Evolutionary conservation across 1,140 invertebrate genomes (phyloP), one percentile per base, ranked within the genome.

Genomic region (Ladona fulva): DNA sequence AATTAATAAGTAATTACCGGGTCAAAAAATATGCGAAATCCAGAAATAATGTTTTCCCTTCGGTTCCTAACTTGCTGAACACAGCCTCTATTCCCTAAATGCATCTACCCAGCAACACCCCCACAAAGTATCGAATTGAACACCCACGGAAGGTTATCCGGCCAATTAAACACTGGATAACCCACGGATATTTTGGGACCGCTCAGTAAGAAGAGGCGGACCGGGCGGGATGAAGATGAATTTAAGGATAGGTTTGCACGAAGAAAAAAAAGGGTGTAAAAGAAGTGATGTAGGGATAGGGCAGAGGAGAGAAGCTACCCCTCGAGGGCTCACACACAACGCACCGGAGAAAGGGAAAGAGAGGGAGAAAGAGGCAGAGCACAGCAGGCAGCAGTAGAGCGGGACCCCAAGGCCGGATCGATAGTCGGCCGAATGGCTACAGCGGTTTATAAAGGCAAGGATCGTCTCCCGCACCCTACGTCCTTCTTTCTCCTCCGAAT

Each of bases 401-500:
- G 52, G 52, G 52, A 66, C 52, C 52, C 52, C 52, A 66, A 66
- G 52, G 52, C 3, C 52, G 52, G 52, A 66, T 66, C 52, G 52
- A 66, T 66, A 66, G 16, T 66, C 52, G 52, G 52, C 52, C 52
- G 52, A 66, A 66, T 66, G 52, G 52, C 52, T 66, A 66, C 52
- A 66, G 52, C 52, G 52, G 16, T 66, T 66, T 66, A 66, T 19
- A 66, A 66, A 66, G 52, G 52, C 52, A 66, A 66, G n/a, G 52
- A 66, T 66, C n/a, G 16, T 66, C 52, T 66, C 52, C 52, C 14
- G 52, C 14, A 66, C 52, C 52, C 52, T 22, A 66, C 14, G 14
- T 66, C 52, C 52, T 66, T 66, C 52, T 66, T 66, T 66, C 52
- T 66, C n/a, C 52, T 66, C n/a, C n/a, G n/a, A n/a, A n/a, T n/a